Evolutionary conservation across 2,113 vertebrate species (phyloP).

Genomic region (Entosphenus tridentatus): DNA sequence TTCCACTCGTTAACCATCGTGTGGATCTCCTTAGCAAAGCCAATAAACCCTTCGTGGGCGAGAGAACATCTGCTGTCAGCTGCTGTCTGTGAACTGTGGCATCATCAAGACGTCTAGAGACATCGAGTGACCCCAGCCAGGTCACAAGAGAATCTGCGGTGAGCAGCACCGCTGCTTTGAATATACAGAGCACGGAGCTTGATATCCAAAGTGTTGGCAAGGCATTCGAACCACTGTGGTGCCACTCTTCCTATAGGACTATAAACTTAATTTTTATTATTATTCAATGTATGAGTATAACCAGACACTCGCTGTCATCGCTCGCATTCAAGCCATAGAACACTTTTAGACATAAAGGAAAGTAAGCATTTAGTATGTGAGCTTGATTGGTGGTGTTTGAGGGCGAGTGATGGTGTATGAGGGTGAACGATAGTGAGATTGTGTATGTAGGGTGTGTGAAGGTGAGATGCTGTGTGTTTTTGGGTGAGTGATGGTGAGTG

Average conservation of each 20-base stretch:
- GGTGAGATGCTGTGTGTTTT: neutral
- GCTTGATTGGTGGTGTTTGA: no score
- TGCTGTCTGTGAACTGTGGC: neutral
- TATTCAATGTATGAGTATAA: no score
- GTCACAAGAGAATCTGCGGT: neutral
- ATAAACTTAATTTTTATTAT: no score
- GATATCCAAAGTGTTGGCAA: no score
- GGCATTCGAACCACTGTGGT: no score
- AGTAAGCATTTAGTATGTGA: no score
- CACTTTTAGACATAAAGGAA: no score
- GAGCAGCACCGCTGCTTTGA: neutral
- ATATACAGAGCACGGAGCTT: neutral
- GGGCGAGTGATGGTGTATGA: no score
- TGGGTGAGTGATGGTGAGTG: neutral
- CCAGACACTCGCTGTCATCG: no score
- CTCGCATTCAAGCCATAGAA: no score
- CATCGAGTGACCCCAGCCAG: neutral
- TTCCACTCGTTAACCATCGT: constrained; percentile 58
- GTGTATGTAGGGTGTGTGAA: neutral
- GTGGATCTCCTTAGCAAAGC: constrained; percentile 47
- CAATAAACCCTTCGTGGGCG: constrained; percentile 51
- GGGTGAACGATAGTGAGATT: no score
- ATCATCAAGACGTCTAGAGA: neutral
- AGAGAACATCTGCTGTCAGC: neutral
- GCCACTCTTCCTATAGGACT: no score